phyloP scores from a whole-genome alignment of 2,888 invertebrate genomes.

The Dysmachus trigonus region DNA sequence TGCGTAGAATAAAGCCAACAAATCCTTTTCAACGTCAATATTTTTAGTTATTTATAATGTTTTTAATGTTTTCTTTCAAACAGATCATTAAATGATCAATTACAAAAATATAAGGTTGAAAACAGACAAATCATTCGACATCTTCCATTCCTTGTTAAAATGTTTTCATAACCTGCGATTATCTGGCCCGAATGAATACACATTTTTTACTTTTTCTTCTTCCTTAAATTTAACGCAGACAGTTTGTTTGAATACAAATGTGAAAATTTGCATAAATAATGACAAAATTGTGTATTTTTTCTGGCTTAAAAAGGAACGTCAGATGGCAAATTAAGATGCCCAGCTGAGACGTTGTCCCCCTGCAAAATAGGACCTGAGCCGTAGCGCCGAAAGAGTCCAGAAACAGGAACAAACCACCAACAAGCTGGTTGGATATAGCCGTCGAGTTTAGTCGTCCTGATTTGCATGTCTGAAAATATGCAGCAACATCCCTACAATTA shows the following conservation, averaged over 20 bases:
- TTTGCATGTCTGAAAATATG: constrained; percentile 48
- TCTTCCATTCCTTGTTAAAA: neutral
- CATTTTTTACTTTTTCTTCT: neutral
- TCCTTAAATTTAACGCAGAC: constrained; percentile 20
- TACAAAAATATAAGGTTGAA: neutral
- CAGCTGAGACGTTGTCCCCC: neutral
- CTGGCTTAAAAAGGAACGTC: constrained; percentile 43
- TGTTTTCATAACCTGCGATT: neutral
- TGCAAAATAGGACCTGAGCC: neutral
- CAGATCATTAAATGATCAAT: neutral
- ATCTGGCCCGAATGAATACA: neutral
- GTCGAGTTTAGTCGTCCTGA: neutral
- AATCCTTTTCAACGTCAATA: neutral
- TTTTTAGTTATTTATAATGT: too few relatives aligned
- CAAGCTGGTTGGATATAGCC: neutral
- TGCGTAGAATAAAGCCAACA: too few relatives aligned
- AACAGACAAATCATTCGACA: neutral
- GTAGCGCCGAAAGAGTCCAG: neutral
- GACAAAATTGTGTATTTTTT: constrained; percentile 31
- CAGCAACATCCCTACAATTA: constrained; percentile 45
- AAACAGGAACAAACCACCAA: neutral
- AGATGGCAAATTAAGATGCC: constrained; percentile 47
- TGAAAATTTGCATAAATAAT: constrained; percentile 46
- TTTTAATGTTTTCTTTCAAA: too few relatives aligned
- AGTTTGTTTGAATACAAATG: constrained; percentile 46